phyloP scores from a whole-genome alignment of 2,113 vertebrate genomes.

The Apodemus speciosus region DNA sequence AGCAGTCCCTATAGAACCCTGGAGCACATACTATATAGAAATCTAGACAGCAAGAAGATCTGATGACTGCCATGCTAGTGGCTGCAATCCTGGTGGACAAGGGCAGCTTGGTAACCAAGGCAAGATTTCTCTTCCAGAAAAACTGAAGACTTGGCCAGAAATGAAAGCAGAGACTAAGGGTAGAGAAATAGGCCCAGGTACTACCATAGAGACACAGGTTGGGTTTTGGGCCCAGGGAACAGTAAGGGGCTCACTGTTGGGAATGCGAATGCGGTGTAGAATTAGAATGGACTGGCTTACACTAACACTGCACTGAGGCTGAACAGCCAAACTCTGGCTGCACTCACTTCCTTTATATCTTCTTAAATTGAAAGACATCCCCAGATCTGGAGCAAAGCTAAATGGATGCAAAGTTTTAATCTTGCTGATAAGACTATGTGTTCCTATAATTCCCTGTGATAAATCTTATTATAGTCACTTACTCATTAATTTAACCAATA shows the following conservation, averaged over 20 bases:
- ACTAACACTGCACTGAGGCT: background rate
- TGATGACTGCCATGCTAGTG: background rate
- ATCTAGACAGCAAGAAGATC: background rate
- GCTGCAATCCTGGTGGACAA: background rate
- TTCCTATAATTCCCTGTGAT: background rate
- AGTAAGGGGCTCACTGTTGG: background rate
- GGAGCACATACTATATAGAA: background rate
- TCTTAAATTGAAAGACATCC: background rate
- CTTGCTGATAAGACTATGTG: background rate
- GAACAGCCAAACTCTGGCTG: background rate
- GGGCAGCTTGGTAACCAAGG: background rate
- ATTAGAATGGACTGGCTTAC: background rate
- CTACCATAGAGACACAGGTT: background rate
- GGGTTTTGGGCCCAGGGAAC: background rate
- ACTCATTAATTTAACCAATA: conserved; percentile 18
- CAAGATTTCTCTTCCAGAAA: background rate
- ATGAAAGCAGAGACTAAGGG: background rate
- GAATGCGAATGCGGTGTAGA: background rate
- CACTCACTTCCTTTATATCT: background rate
- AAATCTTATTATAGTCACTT: background rate
- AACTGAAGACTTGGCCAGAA: background rate
- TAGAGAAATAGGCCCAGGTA: background rate
- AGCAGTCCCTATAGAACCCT: background rate
- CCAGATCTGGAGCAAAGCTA: background rate
- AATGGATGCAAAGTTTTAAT: conserved; percentile 15